These are phyloP conservation scores for Drosophila ezoana DNA, from an alignment of 2,888 invertebrate species.

Conservation along the genomic window DNA sequence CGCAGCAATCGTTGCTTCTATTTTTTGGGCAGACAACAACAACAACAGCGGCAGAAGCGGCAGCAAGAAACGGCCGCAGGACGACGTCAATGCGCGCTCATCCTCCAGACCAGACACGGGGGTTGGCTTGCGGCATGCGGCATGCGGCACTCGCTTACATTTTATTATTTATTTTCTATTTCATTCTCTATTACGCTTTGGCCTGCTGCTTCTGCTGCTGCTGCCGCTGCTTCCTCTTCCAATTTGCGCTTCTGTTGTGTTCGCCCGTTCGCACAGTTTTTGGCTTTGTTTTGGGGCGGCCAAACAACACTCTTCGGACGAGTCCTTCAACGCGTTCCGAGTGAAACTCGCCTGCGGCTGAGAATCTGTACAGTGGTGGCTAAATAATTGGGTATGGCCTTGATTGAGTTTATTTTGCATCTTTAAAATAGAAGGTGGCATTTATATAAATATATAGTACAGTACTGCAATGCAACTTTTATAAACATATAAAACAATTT, in stretches of 20 bases:
- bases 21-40: constrained; percentile 64
- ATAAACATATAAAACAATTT: no score
- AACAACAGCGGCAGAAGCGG: constrained; percentile 1
- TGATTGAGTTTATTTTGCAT: neutral
- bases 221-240: constrained; percentile 22
- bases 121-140: constrained; percentile 62
- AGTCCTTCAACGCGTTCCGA: constrained; percentile 27
- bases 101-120: constrained; percentile 36
- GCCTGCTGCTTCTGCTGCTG: constrained; percentile 18
- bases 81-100: constrained; percentile 31
- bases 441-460: no score
- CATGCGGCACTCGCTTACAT: constrained; percentile 60
- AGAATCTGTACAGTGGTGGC: constrained; percentile 30
- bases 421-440: no score
- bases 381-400: constrained; percentile 13
- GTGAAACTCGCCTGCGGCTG: constrained; percentile 19
- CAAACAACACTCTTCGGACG: constrained; percentile 15
- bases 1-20: constrained; percentile 55
- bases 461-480: no score
- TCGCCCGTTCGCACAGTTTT: constrained; percentile 56
- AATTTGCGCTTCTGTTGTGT: constrained; percentile 60
- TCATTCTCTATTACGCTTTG: constrained; percentile 70
- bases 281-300: constrained; percentile 24
- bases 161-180: constrained; percentile 79
- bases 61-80: constrained; percentile 19